Percentiles rank a stretch among this genome's conserved stretches.
phyloP scores from a whole-genome alignment of 2,113 vertebrate species.

The Nerophis lumbriciformis region DNA sequence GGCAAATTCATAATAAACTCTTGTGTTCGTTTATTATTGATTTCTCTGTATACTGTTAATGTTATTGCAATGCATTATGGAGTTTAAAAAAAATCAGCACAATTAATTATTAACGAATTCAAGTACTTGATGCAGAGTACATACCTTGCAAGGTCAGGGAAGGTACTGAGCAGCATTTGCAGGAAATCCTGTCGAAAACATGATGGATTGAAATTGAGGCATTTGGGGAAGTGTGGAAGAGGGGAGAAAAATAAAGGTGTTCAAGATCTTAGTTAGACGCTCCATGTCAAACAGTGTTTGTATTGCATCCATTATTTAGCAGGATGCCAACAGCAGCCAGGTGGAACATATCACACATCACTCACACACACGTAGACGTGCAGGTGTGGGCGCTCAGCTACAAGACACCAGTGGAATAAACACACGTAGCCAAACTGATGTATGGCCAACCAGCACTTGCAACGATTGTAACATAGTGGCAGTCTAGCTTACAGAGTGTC shows the following conservation, averaged over 20 bases:
- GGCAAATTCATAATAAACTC: too few species aligned
- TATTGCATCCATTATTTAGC: slow-evolving; percentile 58
- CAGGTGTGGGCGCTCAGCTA: slow-evolving; percentile 57
- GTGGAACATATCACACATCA: slow-evolving; percentile 45
- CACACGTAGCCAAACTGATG: slow-evolving; percentile 27
- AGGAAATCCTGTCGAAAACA: slow-evolving; percentile 84
- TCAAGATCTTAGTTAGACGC: slow-evolving; percentile 41
- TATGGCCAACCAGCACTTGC: slow-evolving; percentile 18
- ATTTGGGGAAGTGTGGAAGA: slow-evolving; percentile 31
- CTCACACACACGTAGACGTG: slow-evolving; percentile 10
- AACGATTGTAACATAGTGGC: slow-evolving; percentile 24
- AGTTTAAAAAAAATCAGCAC: too few species aligned
- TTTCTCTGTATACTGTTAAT: too few species aligned
- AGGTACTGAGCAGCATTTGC: slow-evolving; percentile 80
- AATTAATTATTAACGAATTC: slow-evolving; percentile 51
- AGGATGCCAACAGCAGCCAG: slow-evolving; percentile 51
- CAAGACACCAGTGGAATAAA: slow-evolving; percentile 40
- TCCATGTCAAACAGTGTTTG: slow-evolving; percentile 58
- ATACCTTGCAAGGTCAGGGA: slow-evolving; percentile 81
- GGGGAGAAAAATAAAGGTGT: slow-evolving; percentile 30
- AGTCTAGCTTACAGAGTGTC: slow-evolving; percentile 14
- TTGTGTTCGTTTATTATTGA: too few species aligned
- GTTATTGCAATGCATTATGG: too few species aligned
- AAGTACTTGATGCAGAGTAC: slow-evolving; percentile 62
- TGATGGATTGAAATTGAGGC: slow-evolving; percentile 21